Conservation (phyloP, 2,113 vertebrate species). For the Guaruba guarouba region DNA sequence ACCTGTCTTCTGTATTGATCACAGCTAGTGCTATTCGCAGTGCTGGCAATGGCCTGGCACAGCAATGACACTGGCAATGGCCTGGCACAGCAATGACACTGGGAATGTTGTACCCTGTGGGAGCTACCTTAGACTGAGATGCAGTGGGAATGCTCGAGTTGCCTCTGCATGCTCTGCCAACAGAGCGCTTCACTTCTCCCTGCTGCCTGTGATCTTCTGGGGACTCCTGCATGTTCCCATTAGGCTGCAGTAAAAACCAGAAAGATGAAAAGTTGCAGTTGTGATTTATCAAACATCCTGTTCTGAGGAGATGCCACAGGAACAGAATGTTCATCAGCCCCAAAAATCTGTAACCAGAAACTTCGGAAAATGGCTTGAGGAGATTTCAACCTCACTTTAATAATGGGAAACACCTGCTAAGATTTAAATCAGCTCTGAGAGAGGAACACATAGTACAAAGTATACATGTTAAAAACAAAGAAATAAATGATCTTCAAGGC, state of each 20-base stretch:
- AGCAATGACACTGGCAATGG: too few species aligned
- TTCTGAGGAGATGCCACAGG: not conserved
- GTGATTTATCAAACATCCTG: not conserved
- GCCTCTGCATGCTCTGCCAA: not conserved
- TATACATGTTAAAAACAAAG: not conserved
- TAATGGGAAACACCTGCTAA: not conserved
- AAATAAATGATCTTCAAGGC: not conserved
- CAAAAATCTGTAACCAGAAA: not conserved
- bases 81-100: not conserved
- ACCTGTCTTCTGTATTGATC: not conserved
- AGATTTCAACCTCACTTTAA: not conserved
- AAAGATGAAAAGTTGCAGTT: not conserved
- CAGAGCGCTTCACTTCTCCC: not conserved
- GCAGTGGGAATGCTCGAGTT: not conserved
- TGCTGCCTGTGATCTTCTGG: not conserved
- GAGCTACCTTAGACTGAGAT: not conserved
- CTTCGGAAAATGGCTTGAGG: not conserved
- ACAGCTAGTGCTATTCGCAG: not conserved
- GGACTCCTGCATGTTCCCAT: not conserved
- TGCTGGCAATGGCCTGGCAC: accelerated
- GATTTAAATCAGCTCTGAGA: not conserved
- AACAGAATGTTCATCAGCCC: not conserved
- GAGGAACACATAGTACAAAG: not conserved
- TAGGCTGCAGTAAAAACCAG: not conserved
- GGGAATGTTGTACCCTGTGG: not conserved